Conservation (phyloP, 2,797 vertebrate species). For the Corythornis leucogaster region DNA sequence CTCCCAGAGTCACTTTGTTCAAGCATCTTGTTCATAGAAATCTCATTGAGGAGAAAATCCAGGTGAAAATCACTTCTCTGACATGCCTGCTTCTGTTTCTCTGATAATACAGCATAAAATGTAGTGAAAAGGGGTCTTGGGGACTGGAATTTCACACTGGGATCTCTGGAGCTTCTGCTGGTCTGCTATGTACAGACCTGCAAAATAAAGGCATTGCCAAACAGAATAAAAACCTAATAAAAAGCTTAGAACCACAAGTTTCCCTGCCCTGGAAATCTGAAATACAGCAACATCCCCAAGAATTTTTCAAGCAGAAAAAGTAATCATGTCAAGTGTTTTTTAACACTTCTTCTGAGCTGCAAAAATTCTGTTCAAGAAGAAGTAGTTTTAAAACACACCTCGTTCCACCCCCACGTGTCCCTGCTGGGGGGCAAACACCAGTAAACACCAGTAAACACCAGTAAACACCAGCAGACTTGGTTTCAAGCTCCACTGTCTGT, state of each 20-base stretch:
- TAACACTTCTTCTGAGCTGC: not conserved
- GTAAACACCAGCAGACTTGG: not conserved
- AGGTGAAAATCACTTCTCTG: not conserved
- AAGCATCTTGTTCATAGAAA: not conserved
- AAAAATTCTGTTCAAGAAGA: not conserved
- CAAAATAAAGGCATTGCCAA: not conserved
- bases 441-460: no score
- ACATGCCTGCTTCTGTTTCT: not conserved
- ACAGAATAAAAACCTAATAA: not conserved
- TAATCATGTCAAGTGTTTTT: not conserved
- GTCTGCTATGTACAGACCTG: not conserved
- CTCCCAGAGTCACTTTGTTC: not conserved
- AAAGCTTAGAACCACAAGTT: not conserved
- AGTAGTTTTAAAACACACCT: not conserved
- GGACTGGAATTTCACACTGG: not conserved
- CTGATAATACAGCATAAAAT: not conserved
- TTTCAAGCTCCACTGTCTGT: not conserved
- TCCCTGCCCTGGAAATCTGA: not conserved
- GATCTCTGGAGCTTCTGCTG: not conserved
- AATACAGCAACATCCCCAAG: not conserved
- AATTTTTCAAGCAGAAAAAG: not conserved
- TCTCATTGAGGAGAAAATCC: not conserved
- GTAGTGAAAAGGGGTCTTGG: not conserved
- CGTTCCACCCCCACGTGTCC: no score
- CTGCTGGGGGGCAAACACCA: no score